These are phyloP conservation scores for Hyperoplus lanceolatus DNA, from an alignment of 2,797 vertebrate species.

Conservation along the genomic window DNA sequence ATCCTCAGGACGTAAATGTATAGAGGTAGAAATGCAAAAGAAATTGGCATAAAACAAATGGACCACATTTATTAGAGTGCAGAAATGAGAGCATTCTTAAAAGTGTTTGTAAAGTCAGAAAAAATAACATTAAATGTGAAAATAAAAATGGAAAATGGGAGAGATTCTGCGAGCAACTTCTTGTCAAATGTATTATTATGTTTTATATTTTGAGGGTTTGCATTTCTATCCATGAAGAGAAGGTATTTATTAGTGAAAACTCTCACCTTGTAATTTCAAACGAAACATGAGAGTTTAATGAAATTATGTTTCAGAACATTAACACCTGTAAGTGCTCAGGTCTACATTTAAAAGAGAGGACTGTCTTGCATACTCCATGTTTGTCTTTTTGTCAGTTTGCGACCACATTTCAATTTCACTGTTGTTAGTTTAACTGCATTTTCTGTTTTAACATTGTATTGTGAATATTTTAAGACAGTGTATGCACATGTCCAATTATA, in stretches of 20 bases:
- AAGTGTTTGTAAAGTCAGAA: constrained; percentile 15
- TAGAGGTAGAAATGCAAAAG: not conserved
- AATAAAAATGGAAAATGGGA: not conserved
- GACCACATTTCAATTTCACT: not conserved
- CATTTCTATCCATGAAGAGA: not conserved
- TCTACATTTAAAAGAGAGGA: not conserved
- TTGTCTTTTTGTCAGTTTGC: constrained; percentile 9
- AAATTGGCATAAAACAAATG: constrained; percentile 14
- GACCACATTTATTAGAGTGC: constrained; percentile 4
- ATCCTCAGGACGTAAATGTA: constrained; percentile 23
- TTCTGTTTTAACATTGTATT: not conserved
- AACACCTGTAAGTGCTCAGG: constrained; percentile 20
- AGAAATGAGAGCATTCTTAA: constrained; percentile 1
- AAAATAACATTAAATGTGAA: constrained; percentile 4
- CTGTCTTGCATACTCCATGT: not conserved
- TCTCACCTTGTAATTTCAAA: not conserved
- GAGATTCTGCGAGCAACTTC: not conserved
- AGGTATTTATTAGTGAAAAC: too few relatives aligned
- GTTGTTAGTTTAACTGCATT: not conserved
- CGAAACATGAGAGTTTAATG: not conserved
- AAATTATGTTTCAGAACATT: not conserved
- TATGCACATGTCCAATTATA: not conserved
- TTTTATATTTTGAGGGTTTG: not conserved
- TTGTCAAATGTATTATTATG: not conserved
- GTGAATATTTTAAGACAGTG: not conserved